Percentiles rank a stretch among this genome's conserved stretches.
phyloP scores from a whole-genome alignment of 64 coral and sea anemone genomes.

The Orbicella faveolata region DNA sequence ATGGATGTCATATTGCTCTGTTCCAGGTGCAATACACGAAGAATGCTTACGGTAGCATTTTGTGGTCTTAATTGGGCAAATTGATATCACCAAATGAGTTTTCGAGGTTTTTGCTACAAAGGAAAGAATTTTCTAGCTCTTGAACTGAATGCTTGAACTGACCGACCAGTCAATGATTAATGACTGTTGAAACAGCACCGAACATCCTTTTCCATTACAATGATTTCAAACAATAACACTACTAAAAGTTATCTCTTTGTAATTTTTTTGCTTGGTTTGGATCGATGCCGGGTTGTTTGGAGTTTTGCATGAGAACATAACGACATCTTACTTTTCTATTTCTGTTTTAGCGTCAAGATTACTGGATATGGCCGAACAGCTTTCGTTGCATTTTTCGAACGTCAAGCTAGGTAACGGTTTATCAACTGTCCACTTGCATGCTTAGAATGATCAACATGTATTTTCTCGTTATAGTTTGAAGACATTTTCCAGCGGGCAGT shows the following conservation, averaged over 20 bases:
- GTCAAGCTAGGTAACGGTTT: no score
- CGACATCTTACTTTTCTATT: background rate
- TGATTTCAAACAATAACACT: background rate
- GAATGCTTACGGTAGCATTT: background rate
- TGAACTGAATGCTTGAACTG: background rate
- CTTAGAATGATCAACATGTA: no score
- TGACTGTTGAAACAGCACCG: background rate
- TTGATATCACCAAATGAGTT: background rate
- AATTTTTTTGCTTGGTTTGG: constrained; percentile 26
- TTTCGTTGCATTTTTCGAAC: no score
- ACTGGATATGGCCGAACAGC: no score
- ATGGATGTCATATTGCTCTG: background rate
- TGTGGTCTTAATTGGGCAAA: background rate
- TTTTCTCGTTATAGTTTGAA: no score
- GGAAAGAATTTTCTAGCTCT: background rate
- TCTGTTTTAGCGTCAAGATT: background rate
- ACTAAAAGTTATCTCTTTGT: constrained; percentile 1
- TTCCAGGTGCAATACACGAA: background rate
- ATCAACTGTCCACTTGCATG: no score
- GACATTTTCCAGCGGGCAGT: no score
- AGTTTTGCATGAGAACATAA: background rate
- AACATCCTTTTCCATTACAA: background rate
- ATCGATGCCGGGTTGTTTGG: background rate
- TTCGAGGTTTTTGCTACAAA: background rate
- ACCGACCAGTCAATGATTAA: background rate